Base-by-base conservation (phyloP, 2,797 vertebrate species). In the Scolopax bukidnonensis region DNA sequence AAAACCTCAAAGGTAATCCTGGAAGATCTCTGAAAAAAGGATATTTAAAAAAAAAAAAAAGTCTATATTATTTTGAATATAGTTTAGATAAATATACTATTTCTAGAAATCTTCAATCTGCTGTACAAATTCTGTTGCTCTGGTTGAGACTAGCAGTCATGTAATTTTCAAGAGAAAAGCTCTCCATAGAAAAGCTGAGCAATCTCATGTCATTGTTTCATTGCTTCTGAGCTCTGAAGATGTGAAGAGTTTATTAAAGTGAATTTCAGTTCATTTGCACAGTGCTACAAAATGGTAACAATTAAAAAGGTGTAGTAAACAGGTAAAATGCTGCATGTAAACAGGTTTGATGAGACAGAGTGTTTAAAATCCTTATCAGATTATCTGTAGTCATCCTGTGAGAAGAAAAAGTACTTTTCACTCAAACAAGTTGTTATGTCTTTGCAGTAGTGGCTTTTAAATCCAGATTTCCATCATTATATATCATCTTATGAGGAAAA, bases 1-100 rank as follows among this genome's bases (percentile, higher is more conserved):
- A 27, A 1, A 5, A 0, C 3, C 0, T 11, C 0, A 48, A 87
- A 84, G 11, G 5, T 33, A 68, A 33, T 50, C 28, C 38, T 60
- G 7, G 13, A 71, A 78, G 23, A 80, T 53, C 32, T 71, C 68
- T 80, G 64, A 67, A 79, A 33, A 48, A 48, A 70, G 2, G 2
- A 5, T 59, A 32, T 41, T 64, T 79, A 63, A 1, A 27, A 10
- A 57, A 81, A 53, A 53, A 50, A 1, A 12, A 57, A 54, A 1
- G 4, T 71, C 18, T 73, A 3, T 60, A n/a, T 78, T 67, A 18
- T 61, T 87, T 50, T 79, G 27, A 89, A 32, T 61, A 50, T 8
- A 32, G 12, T 61, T 93, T 67, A 86, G 20, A 54, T 71, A 83
- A 77, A 87, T n/a, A 8, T 4, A 51, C 0, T 53, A 41, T 45